Conservation (phyloP, 1,140 invertebrate genomes). For the Teleopsis dalmanni region DNA sequence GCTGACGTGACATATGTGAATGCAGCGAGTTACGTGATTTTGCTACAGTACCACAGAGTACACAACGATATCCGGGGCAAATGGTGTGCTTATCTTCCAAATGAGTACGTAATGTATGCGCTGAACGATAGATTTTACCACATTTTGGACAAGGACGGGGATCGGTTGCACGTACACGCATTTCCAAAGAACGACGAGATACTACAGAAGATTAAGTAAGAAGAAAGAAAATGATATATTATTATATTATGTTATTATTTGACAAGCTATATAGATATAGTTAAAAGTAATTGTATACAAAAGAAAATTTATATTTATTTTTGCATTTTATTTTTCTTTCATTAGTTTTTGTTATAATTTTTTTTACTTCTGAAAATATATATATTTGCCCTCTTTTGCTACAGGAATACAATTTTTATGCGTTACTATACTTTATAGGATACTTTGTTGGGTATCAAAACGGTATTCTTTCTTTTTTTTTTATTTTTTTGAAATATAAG, state of each 20-base stretch:
- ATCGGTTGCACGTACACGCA: constrained; percentile 82
- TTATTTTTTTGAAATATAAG: too few species aligned
- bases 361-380: too few species aligned
- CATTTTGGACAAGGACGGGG: constrained; percentile 86
- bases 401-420: too few species aligned
- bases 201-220: constrained; percentile 50
- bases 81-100: constrained; percentile 88
- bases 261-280: too few species aligned
- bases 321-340: constrained; percentile 9
- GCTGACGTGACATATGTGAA: constrained; percentile 87
- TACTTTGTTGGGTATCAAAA: too few species aligned
- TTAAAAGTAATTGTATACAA: background rate
- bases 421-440: too few species aligned
- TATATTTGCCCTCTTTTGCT: too few species aligned
- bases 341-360: background rate
- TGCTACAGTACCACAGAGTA: constrained; percentile 83
- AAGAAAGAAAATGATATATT: constrained; percentile 5
- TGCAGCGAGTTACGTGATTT: constrained; percentile 84
- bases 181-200: constrained; percentile 66
- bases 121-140: constrained; percentile 85
- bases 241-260: too few species aligned
- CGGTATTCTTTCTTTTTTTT: too few species aligned
- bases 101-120: constrained; percentile 81
- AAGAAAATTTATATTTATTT: constrained; percentile 9
- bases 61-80: constrained; percentile 83